These are phyloP conservation scores for Cerceris rybyensis DNA, from an alignment of 2,888 invertebrate species.

Conservation along the genomic window DNA sequence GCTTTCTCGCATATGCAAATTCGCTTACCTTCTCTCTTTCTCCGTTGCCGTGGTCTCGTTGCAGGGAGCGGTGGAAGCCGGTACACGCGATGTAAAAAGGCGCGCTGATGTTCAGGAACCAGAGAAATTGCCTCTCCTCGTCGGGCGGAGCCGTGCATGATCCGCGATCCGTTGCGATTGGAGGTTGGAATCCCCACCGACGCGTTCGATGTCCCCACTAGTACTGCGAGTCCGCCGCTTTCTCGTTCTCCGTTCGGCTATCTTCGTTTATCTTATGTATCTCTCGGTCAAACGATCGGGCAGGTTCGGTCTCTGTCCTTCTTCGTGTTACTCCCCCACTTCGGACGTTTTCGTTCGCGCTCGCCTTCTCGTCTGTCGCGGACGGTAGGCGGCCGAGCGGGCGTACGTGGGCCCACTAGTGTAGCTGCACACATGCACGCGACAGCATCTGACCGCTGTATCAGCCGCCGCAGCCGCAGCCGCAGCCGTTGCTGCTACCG, in stretches of 20 bases:
- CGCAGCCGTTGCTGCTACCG: constrained; percentile 51
- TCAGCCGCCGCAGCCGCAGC: constrained; percentile 50
- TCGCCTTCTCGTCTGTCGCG: constrained; percentile 72
- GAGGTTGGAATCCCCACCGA: constrained; percentile 79
- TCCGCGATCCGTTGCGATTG: constrained; percentile 79
- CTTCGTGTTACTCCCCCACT: constrained; percentile 75
- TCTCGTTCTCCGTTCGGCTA: constrained; percentile 48
- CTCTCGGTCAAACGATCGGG: neutral
- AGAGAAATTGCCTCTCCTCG: constrained; percentile 57
- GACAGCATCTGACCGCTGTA: constrained; percentile 78
- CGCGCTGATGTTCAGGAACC: constrained; percentile 58
- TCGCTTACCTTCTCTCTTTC: constrained; percentile 28
- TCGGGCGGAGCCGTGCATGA: constrained; percentile 71
- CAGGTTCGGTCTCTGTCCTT: constrained; percentile 26
- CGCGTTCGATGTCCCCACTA: constrained; percentile 70
- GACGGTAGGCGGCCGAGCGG: constrained; percentile 73
- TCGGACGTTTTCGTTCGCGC: constrained; percentile 64
- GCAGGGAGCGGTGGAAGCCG: constrained; percentile 39
- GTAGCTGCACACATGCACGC: constrained; percentile 81
- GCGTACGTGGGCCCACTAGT: constrained; percentile 76
- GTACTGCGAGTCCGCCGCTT: constrained; percentile 79
- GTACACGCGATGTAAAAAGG: constrained; percentile 66
- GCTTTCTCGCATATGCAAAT: constrained; percentile 59
- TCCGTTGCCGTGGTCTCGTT: constrained; percentile 9
- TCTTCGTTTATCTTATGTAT: constrained; percentile 48